Conservation (phyloP, 1,140 invertebrate species). For the Drosophila pallidifrons region DNA sequence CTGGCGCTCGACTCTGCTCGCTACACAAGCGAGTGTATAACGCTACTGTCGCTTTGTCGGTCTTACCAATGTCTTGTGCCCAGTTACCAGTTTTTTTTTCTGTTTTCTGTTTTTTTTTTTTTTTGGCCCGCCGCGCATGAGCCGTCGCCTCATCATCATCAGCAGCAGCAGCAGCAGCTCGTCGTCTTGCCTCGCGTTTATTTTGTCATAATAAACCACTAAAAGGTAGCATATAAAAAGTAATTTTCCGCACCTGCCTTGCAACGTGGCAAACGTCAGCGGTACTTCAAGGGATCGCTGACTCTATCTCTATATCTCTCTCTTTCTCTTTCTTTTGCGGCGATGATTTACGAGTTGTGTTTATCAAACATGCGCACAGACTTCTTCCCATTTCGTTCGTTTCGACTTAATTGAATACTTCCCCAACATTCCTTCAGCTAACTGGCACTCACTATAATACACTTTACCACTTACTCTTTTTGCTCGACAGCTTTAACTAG, state of each 20-base stretch:
- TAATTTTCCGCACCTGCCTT: constrained; percentile 83
- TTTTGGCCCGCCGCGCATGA: constrained; percentile 60
- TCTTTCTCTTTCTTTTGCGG: background rate
- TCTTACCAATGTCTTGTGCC: constrained; percentile 8
- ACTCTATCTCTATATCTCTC: background rate
- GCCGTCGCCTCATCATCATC: constrained; percentile 38
- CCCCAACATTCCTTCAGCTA: constrained; percentile 1
- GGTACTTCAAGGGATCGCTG: constrained; percentile 71
- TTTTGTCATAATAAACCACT: constrained; percentile 82
- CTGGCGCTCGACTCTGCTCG: constrained; percentile 30
- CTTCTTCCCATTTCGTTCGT: constrained; percentile 53
- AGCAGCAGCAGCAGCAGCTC: background rate
- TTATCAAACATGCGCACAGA: constrained; percentile 60
- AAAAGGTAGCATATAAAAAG: constrained; percentile 82
- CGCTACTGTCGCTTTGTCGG: constrained; percentile 35
- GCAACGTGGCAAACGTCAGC: constrained; percentile 60
- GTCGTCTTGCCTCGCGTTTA: constrained; percentile 47
- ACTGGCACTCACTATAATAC: background rate
- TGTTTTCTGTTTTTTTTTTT: background rate
- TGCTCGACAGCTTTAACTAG: background rate
- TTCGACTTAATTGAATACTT: constrained; percentile 66
- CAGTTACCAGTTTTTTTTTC: constrained; percentile 11
- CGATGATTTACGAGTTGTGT: constrained; percentile 69
- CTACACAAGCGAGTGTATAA: constrained; percentile 16
- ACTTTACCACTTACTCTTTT: background rate